These are phyloP conservation scores for Ariolimax columbianus DNA, from an alignment of 2,888 invertebrate species.

Conservation along the genomic window DNA sequence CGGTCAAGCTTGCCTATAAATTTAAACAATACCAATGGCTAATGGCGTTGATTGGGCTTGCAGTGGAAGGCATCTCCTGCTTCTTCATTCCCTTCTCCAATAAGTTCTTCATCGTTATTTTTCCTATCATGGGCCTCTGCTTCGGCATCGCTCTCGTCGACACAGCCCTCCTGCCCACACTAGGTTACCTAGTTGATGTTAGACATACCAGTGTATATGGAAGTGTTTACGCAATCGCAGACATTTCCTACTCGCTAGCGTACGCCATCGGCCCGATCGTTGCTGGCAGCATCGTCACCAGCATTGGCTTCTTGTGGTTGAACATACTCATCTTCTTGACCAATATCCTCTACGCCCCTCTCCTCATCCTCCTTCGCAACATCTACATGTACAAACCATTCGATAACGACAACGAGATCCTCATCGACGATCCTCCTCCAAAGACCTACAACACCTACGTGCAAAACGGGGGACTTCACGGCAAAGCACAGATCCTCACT, in stretches of 20 bases:
- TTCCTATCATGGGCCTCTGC: constrained; percentile 97
- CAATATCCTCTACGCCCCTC: constrained; percentile 95
- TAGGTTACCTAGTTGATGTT: constrained; percentile 97
- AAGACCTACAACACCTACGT: constrained; percentile 72
- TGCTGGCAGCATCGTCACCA: constrained; percentile 96
- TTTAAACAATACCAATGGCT: constrained; percentile 98
- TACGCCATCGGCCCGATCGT: constrained; percentile 99
- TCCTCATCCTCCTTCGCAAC: constrained; percentile 90
- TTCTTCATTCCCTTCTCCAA: constrained; percentile 95
- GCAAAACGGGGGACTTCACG: constrained; percentile 69
- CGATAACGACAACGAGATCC: constrained; percentile 83
- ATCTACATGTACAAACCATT: constrained; percentile 98
- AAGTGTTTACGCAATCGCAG: constrained; percentile 99
- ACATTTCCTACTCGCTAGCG: constrained; percentile 98
- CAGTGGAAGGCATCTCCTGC: constrained; percentile 95
- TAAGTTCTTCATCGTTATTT: constrained; percentile 94
- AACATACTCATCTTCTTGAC: constrained; percentile 96
- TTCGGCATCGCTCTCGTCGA: constrained; percentile 99
- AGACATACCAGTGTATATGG: constrained; percentile 96
- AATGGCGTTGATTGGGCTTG: constrained; percentile 95
- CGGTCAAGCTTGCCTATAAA: constrained; percentile 94
- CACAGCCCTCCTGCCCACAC: constrained; percentile 95
- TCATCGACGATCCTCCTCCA: constrained; percentile 65
- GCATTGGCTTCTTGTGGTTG: constrained; percentile 94
- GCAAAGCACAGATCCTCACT: constrained; percentile 61